phyloP scores from a whole-genome alignment of 2,888 invertebrate genomes.

The Petrolisthes manimaculis region DNA sequence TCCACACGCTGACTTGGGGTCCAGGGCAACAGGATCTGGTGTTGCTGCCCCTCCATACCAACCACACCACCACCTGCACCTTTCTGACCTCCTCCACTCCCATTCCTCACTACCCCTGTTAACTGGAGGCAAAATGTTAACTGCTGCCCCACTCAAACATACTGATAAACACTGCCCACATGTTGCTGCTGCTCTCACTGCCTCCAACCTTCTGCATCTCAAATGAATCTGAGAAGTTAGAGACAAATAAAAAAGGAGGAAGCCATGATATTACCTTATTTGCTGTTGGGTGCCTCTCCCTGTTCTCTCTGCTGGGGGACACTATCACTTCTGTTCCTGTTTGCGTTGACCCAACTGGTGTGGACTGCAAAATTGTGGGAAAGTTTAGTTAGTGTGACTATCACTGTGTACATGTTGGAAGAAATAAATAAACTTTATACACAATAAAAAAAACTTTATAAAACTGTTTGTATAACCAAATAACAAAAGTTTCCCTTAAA shows the following conservation, averaged over 20 bases:
- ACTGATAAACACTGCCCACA: neutral
- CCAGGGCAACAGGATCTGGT: conserved; percentile 57
- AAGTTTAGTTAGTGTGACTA: neutral
- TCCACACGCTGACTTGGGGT: conserved; percentile 62
- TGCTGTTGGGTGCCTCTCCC: conserved; percentile 85
- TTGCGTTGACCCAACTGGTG: conserved; percentile 91
- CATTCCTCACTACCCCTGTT: conserved; percentile 64
- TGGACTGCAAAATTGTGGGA: conserved; percentile 78
- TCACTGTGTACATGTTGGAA: no score
- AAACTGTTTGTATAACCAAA: no score
- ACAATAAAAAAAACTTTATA: no score
- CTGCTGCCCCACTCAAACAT: conserved; percentile 17
- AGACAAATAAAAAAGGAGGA: neutral
- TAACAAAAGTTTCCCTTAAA: no score
- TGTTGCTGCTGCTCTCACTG: neutral
- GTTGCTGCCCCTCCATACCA: conserved; percentile 31
- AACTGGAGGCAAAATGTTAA: conserved; percentile 62
- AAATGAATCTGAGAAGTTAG: neutral
- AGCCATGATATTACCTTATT: conserved; percentile 78
- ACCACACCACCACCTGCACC: conserved; percentile 9
- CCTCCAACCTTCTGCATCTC: neutral
- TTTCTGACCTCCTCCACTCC: conserved; percentile 43
- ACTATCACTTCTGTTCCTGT: conserved; percentile 91
- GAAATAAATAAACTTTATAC: no score
- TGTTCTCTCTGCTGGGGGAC: conserved; percentile 89